A percentile compares a stretch with the other conserved stretches of the same genome.
Evolutionary conservation across 2,888 invertebrate species (phyloP).

Genomic region (Camponotus fellah): DNA sequence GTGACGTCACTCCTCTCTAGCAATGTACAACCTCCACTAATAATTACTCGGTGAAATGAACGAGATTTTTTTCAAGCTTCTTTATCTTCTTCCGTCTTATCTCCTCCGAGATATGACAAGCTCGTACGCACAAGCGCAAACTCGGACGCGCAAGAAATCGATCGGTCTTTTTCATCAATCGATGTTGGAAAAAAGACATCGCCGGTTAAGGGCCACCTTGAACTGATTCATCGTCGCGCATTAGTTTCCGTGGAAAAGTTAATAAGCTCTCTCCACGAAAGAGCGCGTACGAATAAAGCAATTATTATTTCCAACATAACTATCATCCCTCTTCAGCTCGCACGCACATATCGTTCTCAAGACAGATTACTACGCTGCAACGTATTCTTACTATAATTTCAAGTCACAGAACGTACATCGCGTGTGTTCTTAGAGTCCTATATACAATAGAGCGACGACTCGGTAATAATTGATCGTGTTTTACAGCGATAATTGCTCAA

Average conservation of each 20-base stretch:
- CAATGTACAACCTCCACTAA: constrained; percentile 69
- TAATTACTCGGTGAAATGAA: constrained; percentile 71
- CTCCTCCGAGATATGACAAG: constrained; percentile 61
- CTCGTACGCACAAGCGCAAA: constrained; percentile 40
- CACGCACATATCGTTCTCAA: neutral
- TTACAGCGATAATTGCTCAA: neutral
- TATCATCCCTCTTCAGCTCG: constrained; percentile 13
- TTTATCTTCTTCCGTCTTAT: constrained; percentile 58
- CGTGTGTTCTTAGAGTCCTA: neutral
- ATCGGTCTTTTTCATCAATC: constrained; percentile 12
- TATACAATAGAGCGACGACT: neutral
- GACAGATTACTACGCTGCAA: constrained; percentile 8
- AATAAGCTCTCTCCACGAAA: constrained; percentile 36
- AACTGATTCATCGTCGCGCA: constrained; percentile 51
- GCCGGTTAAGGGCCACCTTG: constrained; percentile 32
- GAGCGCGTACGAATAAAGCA: constrained; percentile 29
- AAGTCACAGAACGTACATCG: neutral
- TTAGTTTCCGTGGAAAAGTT: constrained; percentile 51
- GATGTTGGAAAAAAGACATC: constrained; percentile 27
- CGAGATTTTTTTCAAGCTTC: constrained; percentile 61
- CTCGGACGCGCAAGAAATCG: constrained; percentile 36
- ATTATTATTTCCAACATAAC: constrained; percentile 41
- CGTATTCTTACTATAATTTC: constrained; percentile 33
- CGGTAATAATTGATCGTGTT: neutral
- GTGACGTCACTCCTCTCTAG: constrained; percentile 71